These are phyloP conservation scores for Anniella stebbinsi DNA, from an alignment of 2,797 vertebrate genomes.

Conservation along the genomic window DNA sequence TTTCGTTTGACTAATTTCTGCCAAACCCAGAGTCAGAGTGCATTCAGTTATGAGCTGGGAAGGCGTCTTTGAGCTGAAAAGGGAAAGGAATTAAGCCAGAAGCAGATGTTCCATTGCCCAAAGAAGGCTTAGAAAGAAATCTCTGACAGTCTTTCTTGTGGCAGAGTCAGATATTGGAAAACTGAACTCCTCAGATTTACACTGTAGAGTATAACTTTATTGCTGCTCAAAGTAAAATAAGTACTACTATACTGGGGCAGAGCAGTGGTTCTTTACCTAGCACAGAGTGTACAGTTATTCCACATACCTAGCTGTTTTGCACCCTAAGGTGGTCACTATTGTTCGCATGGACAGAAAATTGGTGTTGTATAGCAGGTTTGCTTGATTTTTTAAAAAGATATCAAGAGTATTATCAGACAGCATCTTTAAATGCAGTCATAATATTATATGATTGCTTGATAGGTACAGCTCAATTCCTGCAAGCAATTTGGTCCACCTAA, in stretches of 20 bases:
- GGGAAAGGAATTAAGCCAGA: conserved; percentile 6
- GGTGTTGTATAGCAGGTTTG: not conserved
- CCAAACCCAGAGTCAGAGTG: not conserved
- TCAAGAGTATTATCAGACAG: not conserved
- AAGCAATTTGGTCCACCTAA: not conserved
- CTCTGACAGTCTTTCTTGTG: conserved; percentile 3
- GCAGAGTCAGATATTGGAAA: not conserved
- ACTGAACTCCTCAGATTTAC: not conserved
- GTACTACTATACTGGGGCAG: not conserved
- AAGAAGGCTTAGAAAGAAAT: not conserved
- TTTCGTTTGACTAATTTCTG: not conserved
- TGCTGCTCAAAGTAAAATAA: conserved; percentile 10
- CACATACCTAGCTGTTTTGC: not conserved
- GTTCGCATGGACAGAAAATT: not conserved
- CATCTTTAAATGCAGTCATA: not conserved
- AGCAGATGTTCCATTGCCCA: conserved; percentile 5
- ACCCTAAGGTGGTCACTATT: not conserved
- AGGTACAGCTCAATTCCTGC: not conserved
- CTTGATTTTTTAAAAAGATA: not conserved
- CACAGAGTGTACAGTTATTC: not conserved
- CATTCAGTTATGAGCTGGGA: not conserved
- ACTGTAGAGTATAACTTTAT: not conserved
- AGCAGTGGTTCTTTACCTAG: not conserved
- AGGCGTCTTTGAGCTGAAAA: not conserved
- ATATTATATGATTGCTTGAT: not conserved